phyloP scores from a whole-genome alignment of 2,888 invertebrate species.

The Choreutis nemorana region DNA sequence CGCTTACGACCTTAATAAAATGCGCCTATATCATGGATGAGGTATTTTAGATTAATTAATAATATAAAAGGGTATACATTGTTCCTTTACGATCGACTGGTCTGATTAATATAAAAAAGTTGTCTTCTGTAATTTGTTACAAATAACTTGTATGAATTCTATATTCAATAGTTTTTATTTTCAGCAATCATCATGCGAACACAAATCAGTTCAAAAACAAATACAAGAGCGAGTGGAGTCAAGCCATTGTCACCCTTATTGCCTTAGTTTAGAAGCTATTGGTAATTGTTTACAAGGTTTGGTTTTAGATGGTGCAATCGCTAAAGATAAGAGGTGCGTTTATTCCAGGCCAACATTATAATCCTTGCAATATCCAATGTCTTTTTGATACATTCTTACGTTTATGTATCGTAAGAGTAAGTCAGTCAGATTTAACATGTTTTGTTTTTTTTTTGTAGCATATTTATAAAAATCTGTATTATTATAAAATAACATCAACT shows the following conservation, averaged over 20 bases:
- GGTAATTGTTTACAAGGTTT: constrained; percentile 66
- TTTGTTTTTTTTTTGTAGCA: too few relatives aligned
- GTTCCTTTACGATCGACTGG: too few relatives aligned
- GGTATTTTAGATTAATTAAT: too few relatives aligned
- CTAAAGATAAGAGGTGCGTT: constrained; percentile 28
- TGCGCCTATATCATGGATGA: constrained; percentile 30
- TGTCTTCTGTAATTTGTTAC: constrained; percentile 7
- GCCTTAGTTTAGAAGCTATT: constrained; percentile 74
- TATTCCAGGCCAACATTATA: background rate
- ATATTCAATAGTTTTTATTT: constrained; percentile 3
- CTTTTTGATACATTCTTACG: too few relatives aligned
- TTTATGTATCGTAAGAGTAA: too few relatives aligned
- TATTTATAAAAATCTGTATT: too few relatives aligned
- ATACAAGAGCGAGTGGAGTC: constrained; percentile 69
- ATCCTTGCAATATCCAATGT: background rate
- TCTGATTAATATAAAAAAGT: too few relatives aligned
- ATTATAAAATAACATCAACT: too few relatives aligned
- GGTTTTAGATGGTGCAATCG: constrained; percentile 35
- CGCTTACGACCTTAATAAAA: constrained; percentile 63
- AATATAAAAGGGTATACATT: too few relatives aligned
- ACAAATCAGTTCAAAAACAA: constrained; percentile 59
- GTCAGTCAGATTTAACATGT: too few relatives aligned
- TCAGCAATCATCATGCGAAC: constrained; percentile 32
- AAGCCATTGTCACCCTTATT: constrained; percentile 71
- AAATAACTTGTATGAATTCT: background rate